phyloP scores from a whole-genome alignment of 2,888 invertebrate species.

The Choreutis nemorana region DNA sequence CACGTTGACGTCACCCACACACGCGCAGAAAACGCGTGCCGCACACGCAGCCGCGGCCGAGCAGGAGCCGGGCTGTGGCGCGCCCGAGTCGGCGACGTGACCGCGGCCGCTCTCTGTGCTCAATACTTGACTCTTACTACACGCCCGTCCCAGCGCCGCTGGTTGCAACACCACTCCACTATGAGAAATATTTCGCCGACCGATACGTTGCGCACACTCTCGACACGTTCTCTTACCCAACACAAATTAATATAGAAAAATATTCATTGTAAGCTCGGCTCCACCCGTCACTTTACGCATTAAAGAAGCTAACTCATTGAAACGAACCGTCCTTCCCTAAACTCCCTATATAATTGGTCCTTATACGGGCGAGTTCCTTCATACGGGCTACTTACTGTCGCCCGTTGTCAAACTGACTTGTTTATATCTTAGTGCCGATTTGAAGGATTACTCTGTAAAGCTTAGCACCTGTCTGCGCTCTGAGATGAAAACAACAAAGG shows the following conservation, averaged over 20 bases:
- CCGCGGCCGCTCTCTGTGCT: slow-evolving; percentile 40
- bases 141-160: slow-evolving; percentile 19
- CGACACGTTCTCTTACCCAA: slow-evolving; percentile 60
- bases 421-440: slow-evolving; percentile 8
- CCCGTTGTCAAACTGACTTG: slow-evolving; percentile 12
- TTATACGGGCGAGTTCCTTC: slow-evolving; percentile 37
- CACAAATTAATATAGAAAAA: too few species aligned
- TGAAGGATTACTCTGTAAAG: slow-evolving; percentile 21
- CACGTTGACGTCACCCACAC: slow-evolving; percentile 62
- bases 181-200: slow-evolving; percentile 45
- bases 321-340: slow-evolving; percentile 28
- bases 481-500: slow-evolving; percentile 34
- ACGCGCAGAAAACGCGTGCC: slow-evolving; percentile 44
- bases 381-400: slow-evolving; percentile 44
- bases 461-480: slow-evolving; percentile 32
- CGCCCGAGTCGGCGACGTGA: slow-evolving; percentile 19
- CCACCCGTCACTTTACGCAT: too few species aligned
- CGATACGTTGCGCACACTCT: slow-evolving; percentile 52
- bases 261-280: too few species aligned
- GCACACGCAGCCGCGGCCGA: slow-evolving; percentile 16
- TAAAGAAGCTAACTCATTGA: too few species aligned
- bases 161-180: slow-evolving; percentile 44
- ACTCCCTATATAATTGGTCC: slow-evolving; percentile 33
- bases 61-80: slow-evolving; percentile 6
- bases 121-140: slow-evolving; percentile 44